Evolutionary conservation across 2,888 invertebrate genomes (phyloP).

Genomic region (Nomada flava): DNA sequence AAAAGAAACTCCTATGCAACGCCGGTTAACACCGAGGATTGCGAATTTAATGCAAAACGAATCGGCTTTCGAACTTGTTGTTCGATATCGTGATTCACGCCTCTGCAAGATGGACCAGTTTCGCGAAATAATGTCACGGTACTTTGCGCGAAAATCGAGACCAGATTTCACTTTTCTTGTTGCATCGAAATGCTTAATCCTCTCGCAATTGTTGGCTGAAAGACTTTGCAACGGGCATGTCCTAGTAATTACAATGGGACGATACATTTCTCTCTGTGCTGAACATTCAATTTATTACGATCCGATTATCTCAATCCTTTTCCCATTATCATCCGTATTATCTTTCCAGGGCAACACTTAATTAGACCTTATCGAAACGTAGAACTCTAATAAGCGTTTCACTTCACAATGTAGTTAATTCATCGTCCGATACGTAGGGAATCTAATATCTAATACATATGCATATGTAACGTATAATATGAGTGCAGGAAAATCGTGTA

Average conservation of each 20-base stretch:
- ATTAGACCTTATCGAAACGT: neutral
- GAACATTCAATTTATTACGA: neutral
- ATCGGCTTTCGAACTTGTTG: neutral
- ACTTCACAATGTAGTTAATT: too few relatives aligned
- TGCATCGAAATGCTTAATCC: neutral
- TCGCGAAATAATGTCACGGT: slow-evolving; percentile 11
- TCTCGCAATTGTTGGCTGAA: neutral
- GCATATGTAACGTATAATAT: neutral
- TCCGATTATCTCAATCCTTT: neutral
- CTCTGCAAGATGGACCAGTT: slow-evolving; percentile 25
- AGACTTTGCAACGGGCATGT: too few relatives aligned
- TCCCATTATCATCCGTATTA: neutral
- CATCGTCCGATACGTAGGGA: too few relatives aligned
- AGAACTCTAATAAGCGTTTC: neutral
- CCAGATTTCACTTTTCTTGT: slow-evolving; percentile 49
- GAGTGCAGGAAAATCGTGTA: neutral
- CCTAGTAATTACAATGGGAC: neutral
- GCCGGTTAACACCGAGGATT: neutral
- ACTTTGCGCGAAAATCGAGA: slow-evolving; percentile 23
- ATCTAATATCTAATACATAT: neutral
- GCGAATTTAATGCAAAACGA: neutral
- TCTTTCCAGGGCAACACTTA: neutral
- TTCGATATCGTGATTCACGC: slow-evolving; percentile 5
- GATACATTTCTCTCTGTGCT: neutral
- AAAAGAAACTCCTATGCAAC: neutral